Evolutionary conservation across 1,140 invertebrate species (phyloP).

Genomic region (Anthonomus grandis): DNA sequence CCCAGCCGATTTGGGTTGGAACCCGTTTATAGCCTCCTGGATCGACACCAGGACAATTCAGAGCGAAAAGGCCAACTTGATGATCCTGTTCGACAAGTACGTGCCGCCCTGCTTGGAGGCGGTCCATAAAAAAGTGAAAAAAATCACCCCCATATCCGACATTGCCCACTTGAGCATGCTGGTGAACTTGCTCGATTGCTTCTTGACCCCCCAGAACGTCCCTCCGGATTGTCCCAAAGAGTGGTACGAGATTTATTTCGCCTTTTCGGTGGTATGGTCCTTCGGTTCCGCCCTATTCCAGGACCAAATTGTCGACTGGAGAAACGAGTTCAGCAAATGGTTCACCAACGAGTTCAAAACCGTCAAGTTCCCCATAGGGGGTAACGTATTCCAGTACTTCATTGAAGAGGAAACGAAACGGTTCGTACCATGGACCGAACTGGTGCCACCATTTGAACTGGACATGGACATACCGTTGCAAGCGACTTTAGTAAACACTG

Average conservation of each 20-base stretch:
- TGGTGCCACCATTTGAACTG: conserved; percentile 71
- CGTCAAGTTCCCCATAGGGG: conserved; percentile 81
- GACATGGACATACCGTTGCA: conserved; percentile 78
- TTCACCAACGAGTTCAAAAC: conserved; percentile 87
- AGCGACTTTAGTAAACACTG: conserved; percentile 80
- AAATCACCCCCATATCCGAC: conserved; percentile 87
- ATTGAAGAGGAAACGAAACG: conserved; percentile 83
- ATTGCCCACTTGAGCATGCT: conserved; percentile 89
- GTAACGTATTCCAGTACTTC: conserved; percentile 88
- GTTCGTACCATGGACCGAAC: conserved; percentile 82
- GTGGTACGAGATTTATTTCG: conserved; percentile 92
- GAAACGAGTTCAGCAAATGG: conserved; percentile 93
- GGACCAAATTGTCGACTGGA: conserved; percentile 85
- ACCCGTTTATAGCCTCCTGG: conserved; percentile 91
- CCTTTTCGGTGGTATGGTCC: conserved; percentile 88
- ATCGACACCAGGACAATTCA: conserved; percentile 74
- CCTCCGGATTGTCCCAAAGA: conserved; percentile 87
- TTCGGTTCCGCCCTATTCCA: conserved; percentile 89
- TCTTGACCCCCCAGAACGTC: conserved; percentile 75
- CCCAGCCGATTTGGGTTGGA: conserved; percentile 94
- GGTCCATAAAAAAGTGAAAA: conserved; percentile 77
- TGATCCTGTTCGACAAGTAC: conserved; percentile 92
- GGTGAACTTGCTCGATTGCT: conserved; percentile 83
- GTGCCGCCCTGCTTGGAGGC: conserved; percentile 82
- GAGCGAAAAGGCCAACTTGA: conserved; percentile 74